Percentiles rank a stretch among this genome's conserved stretches.
Evolutionary conservation across 2,113 vertebrate genomes (phyloP).

Genomic region (Drymodes brunneopygia): DNA sequence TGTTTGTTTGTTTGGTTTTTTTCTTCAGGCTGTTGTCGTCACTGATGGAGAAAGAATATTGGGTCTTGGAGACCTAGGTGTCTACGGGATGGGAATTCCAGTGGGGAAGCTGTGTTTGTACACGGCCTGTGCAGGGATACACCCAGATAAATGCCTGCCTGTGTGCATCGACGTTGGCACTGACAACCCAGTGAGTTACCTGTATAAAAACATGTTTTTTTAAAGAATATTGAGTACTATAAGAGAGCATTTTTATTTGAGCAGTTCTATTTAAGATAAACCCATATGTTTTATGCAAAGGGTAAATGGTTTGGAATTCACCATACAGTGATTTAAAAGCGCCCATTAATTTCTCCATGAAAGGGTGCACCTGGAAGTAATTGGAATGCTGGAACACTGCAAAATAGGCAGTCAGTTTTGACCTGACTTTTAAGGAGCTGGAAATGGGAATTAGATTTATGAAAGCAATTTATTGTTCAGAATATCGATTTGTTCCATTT

Average conservation of each 20-base stretch:
- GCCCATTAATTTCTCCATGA: neutral
- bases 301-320: neutral
- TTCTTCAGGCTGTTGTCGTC: slow-evolving; percentile 88
- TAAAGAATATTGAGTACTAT: fast-evolving
- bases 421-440: neutral
- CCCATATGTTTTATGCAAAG: fast-evolving
- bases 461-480: neutral
- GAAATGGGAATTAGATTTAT: neutral
- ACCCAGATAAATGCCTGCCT: slow-evolving; percentile 88
- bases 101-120: slow-evolving; percentile 96
- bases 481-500: neutral
- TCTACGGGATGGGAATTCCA: slow-evolving; percentile 97
- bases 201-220: fast-evolving
- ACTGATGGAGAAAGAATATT: slow-evolving; percentile 96
- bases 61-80: slow-evolving; percentile 93
- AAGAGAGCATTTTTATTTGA: neutral
- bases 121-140: slow-evolving; percentile 92
- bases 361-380: neutral
- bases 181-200: slow-evolving; percentile 79
- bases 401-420: neutral
- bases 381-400: neutral
- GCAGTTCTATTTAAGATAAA: neutral
- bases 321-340: fast-evolving
- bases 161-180: slow-evolving; percentile 96
- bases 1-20: too few relatives aligned